Evolutionary conservation across 2,797 vertebrate species (phyloP).

Genomic region (Botia almorhae): DNA sequence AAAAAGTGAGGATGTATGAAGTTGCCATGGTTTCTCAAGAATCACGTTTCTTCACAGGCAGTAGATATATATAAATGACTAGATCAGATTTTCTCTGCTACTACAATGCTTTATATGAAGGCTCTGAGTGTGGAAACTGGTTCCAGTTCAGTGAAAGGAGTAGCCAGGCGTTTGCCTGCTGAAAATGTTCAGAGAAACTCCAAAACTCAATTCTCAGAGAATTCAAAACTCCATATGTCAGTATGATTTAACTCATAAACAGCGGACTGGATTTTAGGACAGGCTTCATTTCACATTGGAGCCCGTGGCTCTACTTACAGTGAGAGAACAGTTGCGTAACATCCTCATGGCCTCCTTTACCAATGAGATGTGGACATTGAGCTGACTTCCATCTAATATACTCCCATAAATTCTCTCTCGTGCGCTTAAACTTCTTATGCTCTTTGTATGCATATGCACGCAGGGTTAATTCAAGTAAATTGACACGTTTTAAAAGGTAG

Average conservation of each 20-base stretch:
- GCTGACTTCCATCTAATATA: not conserved
- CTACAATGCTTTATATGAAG: not conserved
- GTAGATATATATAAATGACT: conserved; percentile 17
- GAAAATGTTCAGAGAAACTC: too few species aligned
- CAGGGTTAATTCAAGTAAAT: too few species aligned
- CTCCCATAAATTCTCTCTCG: not conserved
- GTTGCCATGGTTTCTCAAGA: conserved; percentile 52
- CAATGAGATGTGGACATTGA: conserved; percentile 25
- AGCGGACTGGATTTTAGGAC: not conserved
- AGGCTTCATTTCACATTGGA: conserved; percentile 33
- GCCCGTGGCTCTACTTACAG: conserved; percentile 31
- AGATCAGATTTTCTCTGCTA: not conserved
- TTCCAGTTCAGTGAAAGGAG: not conserved
- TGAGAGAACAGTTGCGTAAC: conserved; percentile 42
- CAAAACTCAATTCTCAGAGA: too few species aligned
- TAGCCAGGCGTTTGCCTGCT: too few species aligned
- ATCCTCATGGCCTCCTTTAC: conserved; percentile 31
- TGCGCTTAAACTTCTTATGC: not conserved
- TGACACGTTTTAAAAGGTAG: too few species aligned
- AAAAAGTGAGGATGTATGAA: conserved; percentile 12
- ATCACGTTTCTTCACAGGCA: conserved; percentile 31
- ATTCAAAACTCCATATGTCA: too few species aligned
- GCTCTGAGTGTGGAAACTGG: not conserved
- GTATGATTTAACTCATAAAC: too few species aligned
- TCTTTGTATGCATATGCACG: not conserved